Base-by-base conservation (phyloP, 1,140 invertebrate genomes). In the Notospermus geniculatus region DNA sequence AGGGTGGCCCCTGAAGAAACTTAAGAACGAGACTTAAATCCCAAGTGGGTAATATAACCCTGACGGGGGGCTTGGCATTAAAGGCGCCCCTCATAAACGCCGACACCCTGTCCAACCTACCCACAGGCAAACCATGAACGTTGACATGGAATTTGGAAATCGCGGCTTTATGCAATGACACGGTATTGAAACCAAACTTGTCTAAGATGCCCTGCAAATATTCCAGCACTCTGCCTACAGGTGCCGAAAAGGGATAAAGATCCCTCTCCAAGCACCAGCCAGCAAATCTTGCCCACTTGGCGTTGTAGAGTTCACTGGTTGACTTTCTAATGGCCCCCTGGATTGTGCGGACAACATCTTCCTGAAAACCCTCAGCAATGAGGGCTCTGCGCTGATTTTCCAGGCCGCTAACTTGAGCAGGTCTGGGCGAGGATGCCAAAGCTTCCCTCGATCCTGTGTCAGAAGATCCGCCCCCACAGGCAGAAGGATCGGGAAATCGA, bases 1-100 rank as follows among this genome's bases (percentile, higher is more conserved):
- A 66, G 22, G 62, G 61, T 0, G 54, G 28, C 15, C 5, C 4
- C 32, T 36, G 4, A 7, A 36, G 15, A 4, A 36, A 7, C 4
- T 36, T 36, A 7, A 36, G 5, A 36, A 36, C 32, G 15, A 36
- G 5, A n/a, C 43, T 36, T 57, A 69, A 63, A 59, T 66, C 62
- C 59, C 67, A 69, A 32, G 63, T 60, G 17, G 67, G 63, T 17
- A 66, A 23, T 15, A 63, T 17, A 32, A 45, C 58, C 0, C 30
- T 30, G 28, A 22, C 13, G 43, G 59, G 53, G 11, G 62, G 62
- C 57, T 41, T 59, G 27, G 15, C n/a, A 60, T 66, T 4, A 15
- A 36, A 36, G 32, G 32, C 58, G 23, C 13, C 61, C 57, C 39
- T 62, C 57, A 17, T 63, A 13, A 17, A 66, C 15, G 30, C 53